These are phyloP conservation scores for Callitettix versicolor DNA, from an alignment of 1,140 invertebrate genomes.

Conservation along the genomic window DNA sequence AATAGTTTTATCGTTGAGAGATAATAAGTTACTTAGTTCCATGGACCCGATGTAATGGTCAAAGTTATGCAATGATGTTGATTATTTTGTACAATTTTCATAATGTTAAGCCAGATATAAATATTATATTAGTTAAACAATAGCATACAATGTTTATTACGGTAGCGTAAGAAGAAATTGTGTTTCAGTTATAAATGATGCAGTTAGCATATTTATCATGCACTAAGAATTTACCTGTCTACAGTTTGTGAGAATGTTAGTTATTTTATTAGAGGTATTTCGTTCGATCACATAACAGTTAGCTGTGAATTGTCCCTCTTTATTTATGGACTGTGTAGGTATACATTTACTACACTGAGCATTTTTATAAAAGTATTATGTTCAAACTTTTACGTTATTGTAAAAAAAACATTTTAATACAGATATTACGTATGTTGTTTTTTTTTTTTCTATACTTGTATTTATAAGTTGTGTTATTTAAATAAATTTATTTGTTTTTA, in stretches of 20 bases:
- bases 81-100: conserved; percentile 12
- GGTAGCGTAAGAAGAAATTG: neutral
- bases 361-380: conserved; percentile 3
- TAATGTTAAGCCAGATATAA: neutral
- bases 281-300: neutral
- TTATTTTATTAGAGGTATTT: neutral
- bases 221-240: conserved; percentile 14
- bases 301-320: no score
- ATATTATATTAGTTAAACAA: neutral
- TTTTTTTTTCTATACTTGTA: neutral
- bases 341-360: neutral
- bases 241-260: neutral
- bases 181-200: neutral
- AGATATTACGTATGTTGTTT: conserved; percentile 9
- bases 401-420: neutral
- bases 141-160: neutral
- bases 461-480: conserved; percentile 1
- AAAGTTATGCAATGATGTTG: conserved; percentile 6
- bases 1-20: neutral
- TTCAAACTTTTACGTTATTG: neutral
- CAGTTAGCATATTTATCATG: neutral
- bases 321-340: neutral
- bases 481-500: conserved; percentile 3
- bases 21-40: neutral
- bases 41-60: no score